These are phyloP conservation scores for Columba janthina DNA, from an alignment of 2,113 vertebrate genomes.

Conservation along the genomic window DNA sequence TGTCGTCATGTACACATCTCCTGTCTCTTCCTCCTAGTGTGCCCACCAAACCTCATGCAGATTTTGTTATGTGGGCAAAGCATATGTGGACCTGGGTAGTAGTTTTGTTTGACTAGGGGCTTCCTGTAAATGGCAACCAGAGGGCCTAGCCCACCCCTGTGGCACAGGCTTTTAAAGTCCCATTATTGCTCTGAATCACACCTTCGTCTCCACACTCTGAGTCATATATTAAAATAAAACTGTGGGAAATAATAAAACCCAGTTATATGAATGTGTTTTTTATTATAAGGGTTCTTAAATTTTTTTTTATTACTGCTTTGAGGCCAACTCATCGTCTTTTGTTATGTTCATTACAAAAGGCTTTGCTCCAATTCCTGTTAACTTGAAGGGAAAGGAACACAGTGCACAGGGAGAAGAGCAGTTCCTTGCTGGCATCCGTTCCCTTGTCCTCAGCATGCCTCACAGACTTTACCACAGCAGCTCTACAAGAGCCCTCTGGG, in stretches of 20 bases:
- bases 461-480: neutral
- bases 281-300: constrained; percentile 39
- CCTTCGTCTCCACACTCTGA: constrained; percentile 53
- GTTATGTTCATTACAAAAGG: constrained; percentile 49
- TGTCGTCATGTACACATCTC: neutral
- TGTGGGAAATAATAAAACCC: constrained; percentile 66
- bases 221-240: constrained; percentile 65
- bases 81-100: neutral
- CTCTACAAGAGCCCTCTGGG: neutral
- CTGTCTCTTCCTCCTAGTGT: neutral
- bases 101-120: constrained; percentile 28
- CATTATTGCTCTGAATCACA: constrained; percentile 62
- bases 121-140: constrained; percentile 20
- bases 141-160: constrained; percentile 6
- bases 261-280: constrained; percentile 56
- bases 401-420: neutral
- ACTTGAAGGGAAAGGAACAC: neutral
- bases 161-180: constrained; percentile 48
- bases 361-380: constrained; percentile 29
- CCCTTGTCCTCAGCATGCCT: neutral
- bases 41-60: neutral
- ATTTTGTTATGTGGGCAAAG: neutral
- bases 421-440: neutral
- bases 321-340: constrained; percentile 55
- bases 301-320: constrained; percentile 53